Evolutionary conservation across 2,113 vertebrate genomes (phyloP), one percentile per base, ranked within the genome.

Genomic region (Regulus satrapa): DNA sequence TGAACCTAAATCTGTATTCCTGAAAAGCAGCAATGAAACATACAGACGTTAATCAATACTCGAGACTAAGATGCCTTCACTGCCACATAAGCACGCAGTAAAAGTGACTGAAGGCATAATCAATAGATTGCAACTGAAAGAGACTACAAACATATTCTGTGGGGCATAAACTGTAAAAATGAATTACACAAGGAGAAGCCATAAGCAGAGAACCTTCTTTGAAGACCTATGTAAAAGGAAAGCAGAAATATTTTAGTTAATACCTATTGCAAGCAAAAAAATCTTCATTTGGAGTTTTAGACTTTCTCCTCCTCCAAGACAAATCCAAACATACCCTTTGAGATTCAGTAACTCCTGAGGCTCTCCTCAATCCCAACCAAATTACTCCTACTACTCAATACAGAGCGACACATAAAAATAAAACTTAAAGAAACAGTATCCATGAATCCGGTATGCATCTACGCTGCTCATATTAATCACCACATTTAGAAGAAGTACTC

Each of bases 181-280:
- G 0, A 88, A 69, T 66, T 77, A 41, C 26, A 92, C 10, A 34
- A 89, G n/a, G 45, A 95, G 77, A 89, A 93, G 72, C 34, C 36
- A 95, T 66, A 80, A 71, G 61, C 2, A 92, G 61, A 77, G 41
- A 80, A 48, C 26, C 20, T 79, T 79, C 55, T 40, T 24, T 77
- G 75, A 73, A 92, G 82, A 97, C 75, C 77, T 84, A 59, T 56
- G 72, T 80, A 66, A 95, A 92, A 88, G 56, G 54, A 95, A 90
- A 93, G 40, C 66, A 94, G 76, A 86, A 85, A 93, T 92, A 93
- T 81, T 97, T 94, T 29, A 45, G 51, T 85, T 78, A 91, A 73
- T 41, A 85, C 31, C 68, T 68, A 89, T 45, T 18, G 32, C 71
- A 94, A 75, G 71, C 28, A 76, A 93, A 79, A 95, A 77, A 95